Evolutionary conservation across 2,888 invertebrate genomes (phyloP), one percentile per base, ranked within the genome.

Genomic region (Melanophora roralis): DNA sequence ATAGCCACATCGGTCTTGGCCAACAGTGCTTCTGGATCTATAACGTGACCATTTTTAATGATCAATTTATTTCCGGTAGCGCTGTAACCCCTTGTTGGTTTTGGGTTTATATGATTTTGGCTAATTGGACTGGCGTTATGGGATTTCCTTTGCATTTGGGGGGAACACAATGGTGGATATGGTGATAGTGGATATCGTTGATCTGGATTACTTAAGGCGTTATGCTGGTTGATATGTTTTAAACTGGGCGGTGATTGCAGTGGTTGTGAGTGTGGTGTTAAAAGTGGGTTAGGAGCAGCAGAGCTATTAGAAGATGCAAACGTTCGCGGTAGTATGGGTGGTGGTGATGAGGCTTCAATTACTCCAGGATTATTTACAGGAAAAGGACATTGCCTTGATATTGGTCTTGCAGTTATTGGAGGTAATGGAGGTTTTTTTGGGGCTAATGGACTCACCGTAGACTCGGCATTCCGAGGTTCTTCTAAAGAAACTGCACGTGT

Each of bases 391-490:
- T 93, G 93, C 7, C 88, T 87, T 60, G 85, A 80, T 55, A 84
- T 84, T 34, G 89, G 88, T 62, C 89, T 88, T 76, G 84, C 85
- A 65, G 94, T 93, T 49, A 94, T 92, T 19, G 94, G 94, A 76
- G 94, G 94, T 84, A 94, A 87, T 32, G 94, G 94, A 40, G 94
- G 94, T 88, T 94, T 95, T 86, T 94, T 94, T 9, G 94, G 94
- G 27, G 93, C 93, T 64, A 67, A 38, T 65, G 84, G 84, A 86
- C 87, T 86, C 86, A 89, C 88, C 86, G 83, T 82, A 38, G 85
- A 78, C 9, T 83, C 81, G n/a, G 81, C 64, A 45, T 36, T 62
- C 65, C 83, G 80, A 32, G 47, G 83, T 21, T 76, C 67, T 65
- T 83, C 82, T 34, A 83, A 83, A 36, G 85, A 84, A 14, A 45